phyloP scores from a whole-genome alignment of 2,113 vertebrate genomes.

The Phocoena sinus region DNA sequence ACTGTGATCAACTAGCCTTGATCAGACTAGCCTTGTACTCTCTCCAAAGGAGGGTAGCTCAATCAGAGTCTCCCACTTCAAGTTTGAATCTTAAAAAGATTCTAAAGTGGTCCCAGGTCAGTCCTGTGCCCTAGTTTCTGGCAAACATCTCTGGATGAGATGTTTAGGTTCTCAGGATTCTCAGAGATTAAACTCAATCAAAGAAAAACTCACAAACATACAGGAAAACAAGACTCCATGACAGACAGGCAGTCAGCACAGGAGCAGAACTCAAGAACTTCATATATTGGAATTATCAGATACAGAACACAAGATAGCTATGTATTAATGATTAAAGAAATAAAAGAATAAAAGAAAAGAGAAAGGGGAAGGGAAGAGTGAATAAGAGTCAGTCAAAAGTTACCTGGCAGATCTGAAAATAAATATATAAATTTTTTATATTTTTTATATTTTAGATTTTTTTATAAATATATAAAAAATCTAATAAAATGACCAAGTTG shows the following conservation, averaged over 20 bases:
- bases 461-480: conserved; percentile 1
- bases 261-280: neutral
- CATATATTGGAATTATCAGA: neutral
- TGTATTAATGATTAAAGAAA: neutral
- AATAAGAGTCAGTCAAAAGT: neutral
- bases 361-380: neutral
- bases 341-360: neutral
- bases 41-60: neutral
- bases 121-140: neutral
- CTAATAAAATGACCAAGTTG: neutral
- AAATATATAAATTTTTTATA: neutral
- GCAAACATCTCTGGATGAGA: neutral
- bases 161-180: neutral
- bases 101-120: neutral
- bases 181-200: neutral
- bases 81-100: neutral
- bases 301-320: neutral
- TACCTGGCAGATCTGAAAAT: neutral
- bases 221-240: neutral
- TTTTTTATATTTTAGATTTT: neutral
- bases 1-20: neutral
- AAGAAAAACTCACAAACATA: neutral
- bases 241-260: neutral
- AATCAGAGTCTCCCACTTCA: neutral
- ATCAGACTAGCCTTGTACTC: neutral